A percentile compares a stretch with the other conserved stretches of the same genome.
Conservation (phyloP, 1,140 invertebrate genomes). For the Brachionus rotundiformis region DNA sequence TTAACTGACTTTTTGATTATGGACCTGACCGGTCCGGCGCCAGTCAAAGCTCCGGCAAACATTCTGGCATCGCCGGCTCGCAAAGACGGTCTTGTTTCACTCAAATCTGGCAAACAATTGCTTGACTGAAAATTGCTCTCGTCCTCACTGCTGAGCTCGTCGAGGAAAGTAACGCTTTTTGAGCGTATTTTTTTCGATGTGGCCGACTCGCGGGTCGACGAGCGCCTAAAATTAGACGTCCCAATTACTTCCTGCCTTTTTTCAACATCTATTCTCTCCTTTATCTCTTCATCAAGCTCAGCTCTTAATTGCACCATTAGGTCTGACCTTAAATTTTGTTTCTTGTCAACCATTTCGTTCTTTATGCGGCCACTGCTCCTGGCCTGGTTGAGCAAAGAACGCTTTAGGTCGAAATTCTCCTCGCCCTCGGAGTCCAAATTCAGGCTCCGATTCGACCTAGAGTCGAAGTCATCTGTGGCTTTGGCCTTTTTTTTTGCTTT, state of each 20-base stretch:
- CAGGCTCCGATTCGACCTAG: neutral
- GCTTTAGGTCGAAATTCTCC: neutral
- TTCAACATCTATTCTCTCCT: neutral
- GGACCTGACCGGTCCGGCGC: neutral
- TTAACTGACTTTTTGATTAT: slow-evolving; percentile 47
- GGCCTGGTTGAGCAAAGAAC: neutral
- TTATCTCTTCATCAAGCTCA: slow-evolving; percentile 49
- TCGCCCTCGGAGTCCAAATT: neutral
- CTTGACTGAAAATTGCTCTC: slow-evolving; percentile 5
- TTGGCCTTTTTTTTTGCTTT: slow-evolving; percentile 47
- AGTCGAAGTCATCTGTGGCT: neutral
- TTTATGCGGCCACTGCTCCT: neutral
- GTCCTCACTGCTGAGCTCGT: slow-evolving; percentile 21
- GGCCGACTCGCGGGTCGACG: neutral
- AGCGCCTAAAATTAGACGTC: neutral
- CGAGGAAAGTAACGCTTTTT: slow-evolving; percentile 47
- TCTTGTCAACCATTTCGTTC: slow-evolving; percentile 23
- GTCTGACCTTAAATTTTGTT: neutral
- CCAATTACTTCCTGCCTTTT: neutral
- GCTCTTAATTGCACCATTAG: slow-evolving; percentile 12
- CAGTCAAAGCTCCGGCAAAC: slow-evolving; percentile 24
- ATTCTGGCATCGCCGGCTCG: slow-evolving; percentile 21
- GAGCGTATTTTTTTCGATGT: slow-evolving; percentile 10
- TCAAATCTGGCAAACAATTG: neutral
- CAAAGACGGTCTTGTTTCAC: neutral